Percentiles rank a stretch among this genome's conserved stretches.
Conservation (phyloP, 2,797 vertebrate species). For the Lepus townsendii region DNA sequence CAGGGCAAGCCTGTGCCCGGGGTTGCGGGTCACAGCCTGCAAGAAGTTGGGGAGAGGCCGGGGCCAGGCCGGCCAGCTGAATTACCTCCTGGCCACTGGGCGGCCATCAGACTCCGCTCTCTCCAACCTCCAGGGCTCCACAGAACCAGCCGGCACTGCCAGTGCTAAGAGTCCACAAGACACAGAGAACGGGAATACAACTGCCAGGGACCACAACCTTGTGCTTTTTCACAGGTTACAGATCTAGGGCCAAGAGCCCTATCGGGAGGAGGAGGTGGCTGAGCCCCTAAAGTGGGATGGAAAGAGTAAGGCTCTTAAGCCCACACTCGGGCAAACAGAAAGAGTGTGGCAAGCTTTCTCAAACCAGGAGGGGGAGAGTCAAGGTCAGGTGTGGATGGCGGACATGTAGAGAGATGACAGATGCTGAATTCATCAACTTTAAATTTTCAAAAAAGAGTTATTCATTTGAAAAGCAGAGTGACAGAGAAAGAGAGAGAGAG, state of each 20-base stretch:
- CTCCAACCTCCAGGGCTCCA: slow-evolving; percentile 25
- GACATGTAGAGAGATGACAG: slow-evolving; percentile 61
- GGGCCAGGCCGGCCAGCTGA: neutral
- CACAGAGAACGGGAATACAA: slow-evolving; percentile 41
- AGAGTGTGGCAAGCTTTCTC: slow-evolving; percentile 46
- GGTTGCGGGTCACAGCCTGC: too few relatives aligned
- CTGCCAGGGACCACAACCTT: slow-evolving; percentile 68
- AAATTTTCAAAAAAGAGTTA: too few relatives aligned
- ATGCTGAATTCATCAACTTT: neutral
- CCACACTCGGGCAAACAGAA: slow-evolving; percentile 53
- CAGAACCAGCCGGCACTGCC: neutral
- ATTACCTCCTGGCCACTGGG: slow-evolving; percentile 43
- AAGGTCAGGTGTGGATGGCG: slow-evolving; percentile 36
- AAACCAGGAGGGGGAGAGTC: slow-evolving; percentile 17
- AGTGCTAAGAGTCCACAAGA: neutral
- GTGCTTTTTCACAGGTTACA: slow-evolving; percentile 78
- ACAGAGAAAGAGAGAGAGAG: too few relatives aligned
- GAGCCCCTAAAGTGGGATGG: slow-evolving; percentile 57
- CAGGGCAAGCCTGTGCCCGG: too few relatives aligned
- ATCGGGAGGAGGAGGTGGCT: neutral
- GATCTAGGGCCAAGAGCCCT: slow-evolving; percentile 62
- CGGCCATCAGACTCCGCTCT: neutral
- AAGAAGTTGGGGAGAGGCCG: neutral
- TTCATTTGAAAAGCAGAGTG: too few relatives aligned
- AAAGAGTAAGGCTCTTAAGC: slow-evolving; percentile 57